Conservation (phyloP, 2,888 invertebrate genomes). For the Endotricha flammealis region DNA sequence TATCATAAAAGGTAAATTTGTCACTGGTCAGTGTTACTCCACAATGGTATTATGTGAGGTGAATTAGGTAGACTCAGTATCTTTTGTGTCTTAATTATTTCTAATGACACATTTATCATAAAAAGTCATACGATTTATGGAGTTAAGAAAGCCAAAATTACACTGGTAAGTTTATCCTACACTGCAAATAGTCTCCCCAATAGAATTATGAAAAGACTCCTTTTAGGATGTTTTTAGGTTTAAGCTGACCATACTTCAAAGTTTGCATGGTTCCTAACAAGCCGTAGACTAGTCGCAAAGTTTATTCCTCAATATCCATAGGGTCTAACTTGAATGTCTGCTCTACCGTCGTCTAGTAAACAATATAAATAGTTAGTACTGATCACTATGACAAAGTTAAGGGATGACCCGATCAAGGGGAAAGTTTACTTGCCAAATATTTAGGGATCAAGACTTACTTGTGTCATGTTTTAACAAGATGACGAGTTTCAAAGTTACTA, state of each 20-base stretch:
- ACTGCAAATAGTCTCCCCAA: too few relatives aligned
- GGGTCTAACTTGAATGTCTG: conserved; percentile 6
- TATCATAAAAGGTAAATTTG: too few relatives aligned
- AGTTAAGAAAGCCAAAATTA: too few relatives aligned
- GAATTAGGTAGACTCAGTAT: too few relatives aligned
- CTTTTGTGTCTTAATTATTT: too few relatives aligned
- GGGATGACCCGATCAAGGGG: conserved; percentile 4
- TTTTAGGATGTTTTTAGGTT: too few relatives aligned
- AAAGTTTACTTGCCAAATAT: conserved; percentile 5
- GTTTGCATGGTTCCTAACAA: background rate
- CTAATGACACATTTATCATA: too few relatives aligned
- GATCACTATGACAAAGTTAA: conserved; percentile 6
- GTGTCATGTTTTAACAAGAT: background rate
- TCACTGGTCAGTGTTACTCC: too few relatives aligned
- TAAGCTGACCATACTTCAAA: background rate
- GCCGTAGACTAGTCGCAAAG: background rate
- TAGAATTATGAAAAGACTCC: too few relatives aligned
- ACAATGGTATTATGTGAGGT: too few relatives aligned
- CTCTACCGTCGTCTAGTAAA: conserved; percentile 2
- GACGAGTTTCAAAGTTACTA: background rate
- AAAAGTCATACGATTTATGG: too few relatives aligned
- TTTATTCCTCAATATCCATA: background rate
- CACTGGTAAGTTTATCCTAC: too few relatives aligned
- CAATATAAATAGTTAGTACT: conserved; percentile 9
- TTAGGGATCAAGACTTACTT: background rate